phyloP scores from a whole-genome alignment of 2,888 invertebrate genomes.

The Megaustenia siamemsis region DNA sequence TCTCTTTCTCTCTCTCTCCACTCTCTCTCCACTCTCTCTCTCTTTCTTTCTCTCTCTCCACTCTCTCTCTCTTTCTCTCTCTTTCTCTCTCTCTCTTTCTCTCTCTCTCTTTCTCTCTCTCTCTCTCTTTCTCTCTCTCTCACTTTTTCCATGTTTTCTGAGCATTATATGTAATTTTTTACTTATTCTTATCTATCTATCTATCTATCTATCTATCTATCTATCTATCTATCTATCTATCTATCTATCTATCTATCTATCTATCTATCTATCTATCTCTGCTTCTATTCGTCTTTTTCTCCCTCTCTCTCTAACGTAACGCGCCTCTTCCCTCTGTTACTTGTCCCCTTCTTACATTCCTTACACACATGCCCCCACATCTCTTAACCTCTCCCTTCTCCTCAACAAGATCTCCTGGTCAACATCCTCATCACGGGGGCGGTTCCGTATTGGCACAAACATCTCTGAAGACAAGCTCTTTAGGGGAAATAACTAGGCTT shows the following conservation, averaged over 20 bases:
- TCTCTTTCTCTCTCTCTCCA: background rate
- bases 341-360: background rate
- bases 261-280: background rate
- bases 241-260: background rate
- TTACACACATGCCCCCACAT: background rate
- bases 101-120: background rate
- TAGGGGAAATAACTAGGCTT: background rate
- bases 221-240: background rate
- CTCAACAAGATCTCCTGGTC: too few relatives aligned
- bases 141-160: too few relatives aligned
- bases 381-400: conserved; percentile 15
- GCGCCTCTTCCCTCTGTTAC: background rate
- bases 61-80: conserved; percentile 7
- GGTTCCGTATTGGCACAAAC: background rate
- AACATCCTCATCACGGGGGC: too few relatives aligned
- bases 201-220: background rate
- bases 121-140: conserved; percentile 2
- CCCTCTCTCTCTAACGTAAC: too few relatives aligned
- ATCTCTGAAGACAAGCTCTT: background rate
- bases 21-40: background rate
- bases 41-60: background rate
- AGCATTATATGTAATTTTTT: too few relatives aligned
- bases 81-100: background rate
- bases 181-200: too few relatives aligned
- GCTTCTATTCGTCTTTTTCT: too few relatives aligned